These are phyloP conservation scores for Melanotaenia nigrans DNA, from an alignment of 2,797 vertebrate genomes.

Conservation along the genomic window DNA sequence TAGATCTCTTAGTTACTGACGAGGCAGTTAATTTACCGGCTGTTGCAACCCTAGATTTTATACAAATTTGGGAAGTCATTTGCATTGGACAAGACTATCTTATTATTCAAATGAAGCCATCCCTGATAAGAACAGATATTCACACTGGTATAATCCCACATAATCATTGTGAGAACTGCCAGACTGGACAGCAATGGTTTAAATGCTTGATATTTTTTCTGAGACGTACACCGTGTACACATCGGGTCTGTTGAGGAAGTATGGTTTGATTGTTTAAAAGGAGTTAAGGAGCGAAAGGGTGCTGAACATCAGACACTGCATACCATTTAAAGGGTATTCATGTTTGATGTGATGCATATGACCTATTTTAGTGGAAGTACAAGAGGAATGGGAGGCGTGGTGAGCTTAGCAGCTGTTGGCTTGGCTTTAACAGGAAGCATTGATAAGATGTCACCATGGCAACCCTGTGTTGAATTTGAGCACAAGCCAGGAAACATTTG, in stretches of 20 bases:
- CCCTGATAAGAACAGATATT: constrained; percentile 11
- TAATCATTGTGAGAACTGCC: constrained; percentile 16
- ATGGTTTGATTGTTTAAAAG: neutral
- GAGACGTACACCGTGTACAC: neutral
- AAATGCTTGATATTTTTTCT: constrained; percentile 37
- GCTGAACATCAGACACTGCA: neutral
- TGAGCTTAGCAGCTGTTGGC: constrained; percentile 46
- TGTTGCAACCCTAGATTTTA: constrained; percentile 1
- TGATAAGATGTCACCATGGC: constrained; percentile 56
- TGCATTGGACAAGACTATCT: neutral
- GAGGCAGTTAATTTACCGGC: neutral
- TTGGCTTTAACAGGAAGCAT: constrained; percentile 61
- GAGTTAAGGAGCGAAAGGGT: neutral
- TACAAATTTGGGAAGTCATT: neutral
- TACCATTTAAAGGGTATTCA: constrained; percentile 4
- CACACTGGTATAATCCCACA: constrained; percentile 12
- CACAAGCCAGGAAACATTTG: constrained; percentile 52
- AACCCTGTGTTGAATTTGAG: constrained; percentile 61
- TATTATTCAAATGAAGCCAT: neutral
- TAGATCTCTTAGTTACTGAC: neutral
- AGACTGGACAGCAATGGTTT: neutral
- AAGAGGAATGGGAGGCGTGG: constrained; percentile 24
- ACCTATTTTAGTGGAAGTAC: constrained; percentile 11
- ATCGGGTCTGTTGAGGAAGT: neutral
- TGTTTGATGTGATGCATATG: constrained; percentile 12